Evolutionary conservation across 30 jellyfish, hydroid and myxozoan genomes (phyloP), one percentile per base, ranked within the genome.

Genomic region (Mastigias papua): DNA sequence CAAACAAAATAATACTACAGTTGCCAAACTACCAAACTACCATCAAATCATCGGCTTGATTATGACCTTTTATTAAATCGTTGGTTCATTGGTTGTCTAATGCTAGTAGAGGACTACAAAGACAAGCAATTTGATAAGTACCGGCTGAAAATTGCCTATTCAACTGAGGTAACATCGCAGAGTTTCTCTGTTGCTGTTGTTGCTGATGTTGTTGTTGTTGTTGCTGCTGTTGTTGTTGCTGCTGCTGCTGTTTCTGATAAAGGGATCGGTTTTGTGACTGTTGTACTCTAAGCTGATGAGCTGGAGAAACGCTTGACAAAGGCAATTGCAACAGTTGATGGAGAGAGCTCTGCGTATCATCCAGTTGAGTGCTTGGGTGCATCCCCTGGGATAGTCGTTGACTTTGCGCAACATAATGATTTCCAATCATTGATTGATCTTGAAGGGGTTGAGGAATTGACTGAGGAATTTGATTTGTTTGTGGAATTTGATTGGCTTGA

Each of bases 261-360:
- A 58, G 65, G 21, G 91, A 72, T 13, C 89, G 97, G 65, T 63
- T 81, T 54, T 71, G 89, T 27, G 89, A 32, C 23, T 79, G 90
- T 30, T 80, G 92, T 11, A 82, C 79, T 49, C 87, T 83, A 28
- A 76, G 8, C 81, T 76, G 82, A 46, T 90, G 94, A 34, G 54
- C 88, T 21, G 97, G 75, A 48, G 90, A 81, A 35, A 77, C 61
- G 4, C 74, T 69, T 19, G 81, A 58, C 69, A 76, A 73, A 20
- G 94, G 94, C 28, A 84, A 20, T 34, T 86, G 76, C 10, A 84
- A 48, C 79, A 84, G 63, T n/a, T 91, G 91, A 48, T 91, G 97
- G 29, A 91, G 76, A 4, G 93, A 72, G 27, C 92, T 66, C 71
- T 80, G 93, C 5, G 89, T 46, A 30, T 84, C 87, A 58, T 91